Evolutionary conservation across 2,888 invertebrate species (phyloP), one percentile per base, ranked within the genome.

Genomic region (Brenthis hecate): DNA sequence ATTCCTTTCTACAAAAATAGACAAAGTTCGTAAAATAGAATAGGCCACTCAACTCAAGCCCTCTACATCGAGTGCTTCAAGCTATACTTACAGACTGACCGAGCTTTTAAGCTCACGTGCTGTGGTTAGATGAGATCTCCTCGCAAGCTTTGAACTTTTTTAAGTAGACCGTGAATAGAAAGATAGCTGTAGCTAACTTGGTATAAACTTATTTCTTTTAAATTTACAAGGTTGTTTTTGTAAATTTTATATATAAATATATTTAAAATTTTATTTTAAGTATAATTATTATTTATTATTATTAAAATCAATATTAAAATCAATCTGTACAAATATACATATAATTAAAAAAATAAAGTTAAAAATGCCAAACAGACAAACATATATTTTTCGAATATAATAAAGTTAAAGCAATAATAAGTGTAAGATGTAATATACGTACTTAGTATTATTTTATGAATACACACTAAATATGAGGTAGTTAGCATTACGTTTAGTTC

Each of bases 71-170:
- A 60, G 56, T 56, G 65, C 66, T 71, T 51, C 43, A 60, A 68
- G 71, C 65, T 55, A 56, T 60, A 66, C 66, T 66, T 66, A 66
- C 55, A 65, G 28, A 71, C 68, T 71, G 68, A 63, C 68, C 71
- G 54, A 56, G 71, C 68, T 71, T 71, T 68, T 68, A 63, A 62
- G 60, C 55, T 65, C 63, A 53, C 48, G 64, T 63, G 66, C 68
- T 57, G 68, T 60, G 69, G 68, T 61, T 56, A 43, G 43, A 60
- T 50, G 58, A 60, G 58, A 68, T 32, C 64, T 68, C 55, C 55
- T 65, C 50, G 61, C 61, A 32, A 69, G 53, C 69, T 61, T 61
- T 69, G 43, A 65, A 56, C 61, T 65, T 60, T 69, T 64, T 51
- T 58, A 54, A 55, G 19, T 55, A n/a, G 47, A 58, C 51, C 23